phyloP scores from a whole-genome alignment of 2,888 invertebrate species.

The Agonopterix heracliana region DNA sequence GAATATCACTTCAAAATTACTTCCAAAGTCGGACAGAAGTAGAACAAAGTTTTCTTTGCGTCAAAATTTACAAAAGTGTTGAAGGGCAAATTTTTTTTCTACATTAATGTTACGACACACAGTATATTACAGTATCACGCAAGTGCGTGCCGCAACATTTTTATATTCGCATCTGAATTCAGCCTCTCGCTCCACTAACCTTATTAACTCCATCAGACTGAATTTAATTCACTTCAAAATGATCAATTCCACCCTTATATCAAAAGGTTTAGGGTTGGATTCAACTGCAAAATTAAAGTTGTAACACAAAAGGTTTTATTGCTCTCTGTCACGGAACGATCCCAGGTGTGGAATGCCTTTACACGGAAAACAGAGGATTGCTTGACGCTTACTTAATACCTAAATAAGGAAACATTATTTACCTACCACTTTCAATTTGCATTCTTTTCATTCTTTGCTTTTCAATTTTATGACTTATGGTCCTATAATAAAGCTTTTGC shows the following conservation, averaged over 20 bases:
- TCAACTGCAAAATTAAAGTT: slow-evolving; percentile 17
- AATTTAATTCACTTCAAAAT: slow-evolving; percentile 12
- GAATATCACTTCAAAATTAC: too few species aligned
- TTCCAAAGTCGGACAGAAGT: too few species aligned
- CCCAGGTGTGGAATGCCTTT: slow-evolving; percentile 68
- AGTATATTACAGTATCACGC: slow-evolving; percentile 37
- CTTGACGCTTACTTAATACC: slow-evolving; percentile 51
- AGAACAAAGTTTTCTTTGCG: too few species aligned
- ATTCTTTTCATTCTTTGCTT: slow-evolving; percentile 9
- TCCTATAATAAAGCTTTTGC: neutral
- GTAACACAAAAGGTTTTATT: slow-evolving; percentile 48
- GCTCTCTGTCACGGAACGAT: slow-evolving; percentile 62
- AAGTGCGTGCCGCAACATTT: slow-evolving; percentile 55
- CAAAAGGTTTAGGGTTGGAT: slow-evolving; percentile 17
- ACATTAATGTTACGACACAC: slow-evolving; percentile 9
- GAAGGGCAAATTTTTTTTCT: too few species aligned
- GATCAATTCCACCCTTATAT: slow-evolving; percentile 22
- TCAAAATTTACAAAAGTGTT: too few species aligned
- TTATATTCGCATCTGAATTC: slow-evolving; percentile 53
- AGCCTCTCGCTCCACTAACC: slow-evolving; percentile 65
- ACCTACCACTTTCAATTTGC: slow-evolving; percentile 24
- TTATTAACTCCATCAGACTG: slow-evolving; percentile 34
- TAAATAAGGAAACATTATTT: slow-evolving; percentile 39
- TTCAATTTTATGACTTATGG: slow-evolving; percentile 18
- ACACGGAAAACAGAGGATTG: slow-evolving; percentile 56